Base-by-base conservation (phyloP, 2,888 invertebrate species). In the Coenonympha glycerion region DNA sequence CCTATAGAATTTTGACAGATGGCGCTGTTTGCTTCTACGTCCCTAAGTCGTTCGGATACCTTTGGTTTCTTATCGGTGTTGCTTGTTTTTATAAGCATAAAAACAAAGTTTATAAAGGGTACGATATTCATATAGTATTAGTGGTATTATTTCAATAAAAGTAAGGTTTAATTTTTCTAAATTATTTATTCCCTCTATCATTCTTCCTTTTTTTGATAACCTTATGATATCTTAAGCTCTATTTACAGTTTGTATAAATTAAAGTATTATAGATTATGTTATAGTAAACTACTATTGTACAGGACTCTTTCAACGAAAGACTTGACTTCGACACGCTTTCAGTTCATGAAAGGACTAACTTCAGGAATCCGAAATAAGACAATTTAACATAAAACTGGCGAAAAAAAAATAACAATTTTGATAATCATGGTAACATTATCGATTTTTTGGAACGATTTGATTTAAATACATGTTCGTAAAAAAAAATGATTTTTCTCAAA, bases 241-340 rank as follows among this genome's bases (percentile, higher is more conserved):
- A 87, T 87, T 81, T 87, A 87, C 86, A 86, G 76, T 80, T 84
- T 80, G 79, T 83, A 86, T 86, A 87, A 87, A 83, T 86, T 83
- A 87, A 79, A 74, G 73, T 80, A 81, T 73, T 77, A 79, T 79
- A 81, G 69, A 76, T 74, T 76, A 80, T 78, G 77, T 77, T 82
- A 86, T 69, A 76, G 76, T 79, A 75, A 66, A 72, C 78, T 82
- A 83, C 76, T 79, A 85, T 85, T 86, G 86, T 87, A 87, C 86
- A 83, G 76, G 60, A 68, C 66, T 69, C 81, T 79, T 79, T 76
- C 81, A 71, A 64, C 61, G 79, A 82, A 83, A 81, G 79, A 77
- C 76, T 76, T 83, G 82, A 82, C 80, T 82, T 58, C 61, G 56
- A 60, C 58, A 65, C 64, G 61, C 68, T 65, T 64, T 64, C 67